Evolutionary conservation across 2,888 invertebrate species (phyloP).

Genomic region (Silvanus unidentatus): DNA sequence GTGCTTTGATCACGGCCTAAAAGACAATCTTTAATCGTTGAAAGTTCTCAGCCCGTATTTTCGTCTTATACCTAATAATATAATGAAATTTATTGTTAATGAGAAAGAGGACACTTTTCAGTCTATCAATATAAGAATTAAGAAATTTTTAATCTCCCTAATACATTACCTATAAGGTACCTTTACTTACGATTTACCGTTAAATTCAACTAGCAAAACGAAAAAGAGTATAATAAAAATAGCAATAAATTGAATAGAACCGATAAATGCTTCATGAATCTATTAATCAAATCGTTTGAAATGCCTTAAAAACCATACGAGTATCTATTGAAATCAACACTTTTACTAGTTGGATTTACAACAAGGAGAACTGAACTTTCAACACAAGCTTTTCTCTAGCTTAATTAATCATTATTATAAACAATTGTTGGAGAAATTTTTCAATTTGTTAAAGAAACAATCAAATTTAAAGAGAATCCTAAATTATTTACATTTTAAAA

Average conservation of each 20-base stretch:
- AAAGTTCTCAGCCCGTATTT: slow-evolving; percentile 14
- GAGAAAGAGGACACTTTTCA: no score
- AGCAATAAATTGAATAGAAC: no score
- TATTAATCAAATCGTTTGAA: no score
- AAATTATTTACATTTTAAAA: not conserved
- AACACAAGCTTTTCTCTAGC: slow-evolving; percentile 5
- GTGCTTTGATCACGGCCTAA: slow-evolving; percentile 31
- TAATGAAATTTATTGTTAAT: no score
- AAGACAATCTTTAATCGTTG: slow-evolving; percentile 21
- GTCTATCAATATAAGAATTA: not conserved
- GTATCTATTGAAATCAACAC: no score
- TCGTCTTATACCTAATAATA: slow-evolving; percentile 5
- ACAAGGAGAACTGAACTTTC: slow-evolving; percentile 1
- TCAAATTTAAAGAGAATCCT: not conserved
- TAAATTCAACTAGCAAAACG: no score
- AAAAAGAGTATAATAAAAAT: no score
- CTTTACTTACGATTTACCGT: no score
- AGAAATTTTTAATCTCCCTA: not conserved
- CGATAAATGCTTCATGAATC: no score
- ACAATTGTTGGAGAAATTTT: slow-evolving; percentile 1
- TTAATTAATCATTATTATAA: slow-evolving; percentile 3
- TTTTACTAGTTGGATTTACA: not conserved
- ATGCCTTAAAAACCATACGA: no score
- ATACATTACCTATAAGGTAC: no score
- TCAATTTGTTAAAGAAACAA: slow-evolving; percentile 2